Percentiles rank a stretch among this genome's conserved stretches.
Evolutionary conservation across 2,113 vertebrate genomes (phyloP).

Genomic region (Oryzias woworae): DNA sequence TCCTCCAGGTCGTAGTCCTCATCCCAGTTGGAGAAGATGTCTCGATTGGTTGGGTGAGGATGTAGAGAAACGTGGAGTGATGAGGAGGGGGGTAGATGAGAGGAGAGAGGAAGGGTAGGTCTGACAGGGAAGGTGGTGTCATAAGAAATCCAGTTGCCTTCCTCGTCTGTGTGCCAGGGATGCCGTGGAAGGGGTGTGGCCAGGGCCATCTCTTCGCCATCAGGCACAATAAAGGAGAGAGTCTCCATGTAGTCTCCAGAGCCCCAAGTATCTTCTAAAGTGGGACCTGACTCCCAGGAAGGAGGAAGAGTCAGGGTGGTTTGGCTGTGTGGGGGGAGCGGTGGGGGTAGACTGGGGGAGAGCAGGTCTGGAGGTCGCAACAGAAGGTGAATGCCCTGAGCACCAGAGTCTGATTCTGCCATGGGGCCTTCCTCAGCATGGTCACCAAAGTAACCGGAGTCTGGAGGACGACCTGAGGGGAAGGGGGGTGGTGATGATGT

Average conservation of each 20-base stretch:
- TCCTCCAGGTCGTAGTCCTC: constrained; percentile 75
- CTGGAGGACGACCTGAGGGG: constrained; percentile 20
- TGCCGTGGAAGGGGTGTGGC: constrained; percentile 71
- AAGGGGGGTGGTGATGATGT: constrained; percentile 16
- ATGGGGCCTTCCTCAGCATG: constrained; percentile 21
- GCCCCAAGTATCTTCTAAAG: constrained; percentile 79
- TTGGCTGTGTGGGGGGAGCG: constrained; percentile 61
- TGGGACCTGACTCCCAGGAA: constrained; percentile 66
- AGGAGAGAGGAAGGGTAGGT: constrained; percentile 60
- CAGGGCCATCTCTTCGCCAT: constrained; percentile 70
- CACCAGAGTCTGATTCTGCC: constrained; percentile 63
- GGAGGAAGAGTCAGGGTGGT: constrained; percentile 74
- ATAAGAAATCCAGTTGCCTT: constrained; percentile 56
- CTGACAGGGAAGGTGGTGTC: constrained; percentile 67
- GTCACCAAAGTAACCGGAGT: constrained; percentile 43
- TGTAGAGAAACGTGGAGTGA: constrained; percentile 57
- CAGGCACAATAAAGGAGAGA: constrained; percentile 72
- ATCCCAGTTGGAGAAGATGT: constrained; percentile 58
- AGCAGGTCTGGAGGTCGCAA: constrained; percentile 74
- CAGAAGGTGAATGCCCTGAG: constrained; percentile 79
- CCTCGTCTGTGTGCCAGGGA: constrained; percentile 67
- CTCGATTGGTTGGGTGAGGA: constrained; percentile 30
- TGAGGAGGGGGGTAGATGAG: constrained; percentile 57
- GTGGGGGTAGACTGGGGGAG: constrained; percentile 75
- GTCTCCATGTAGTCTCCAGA: constrained; percentile 87